Conservation (phyloP, 2,797 vertebrate species). For the Syncerus caffer region DNA sequence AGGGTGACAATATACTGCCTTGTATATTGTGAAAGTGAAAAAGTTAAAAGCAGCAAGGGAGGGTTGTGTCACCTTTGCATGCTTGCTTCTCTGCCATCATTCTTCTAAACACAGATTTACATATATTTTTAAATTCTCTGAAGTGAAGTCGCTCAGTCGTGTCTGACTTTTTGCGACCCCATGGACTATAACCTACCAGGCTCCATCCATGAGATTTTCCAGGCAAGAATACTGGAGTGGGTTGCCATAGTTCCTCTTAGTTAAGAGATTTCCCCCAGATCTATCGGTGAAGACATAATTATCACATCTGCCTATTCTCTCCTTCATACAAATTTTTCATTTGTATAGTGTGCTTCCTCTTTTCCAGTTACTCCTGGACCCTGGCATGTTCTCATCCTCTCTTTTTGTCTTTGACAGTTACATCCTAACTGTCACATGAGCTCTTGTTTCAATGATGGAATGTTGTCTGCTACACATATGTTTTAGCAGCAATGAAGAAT, state of each 20-base stretch:
- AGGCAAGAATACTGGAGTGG: too few species aligned
- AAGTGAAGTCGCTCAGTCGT: too few species aligned
- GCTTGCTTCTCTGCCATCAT: background rate
- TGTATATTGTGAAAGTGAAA: too few species aligned
- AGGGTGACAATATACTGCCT: too few species aligned
- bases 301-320: background rate
- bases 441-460: background rate
- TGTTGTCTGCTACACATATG: background rate
- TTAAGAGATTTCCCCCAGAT: background rate
- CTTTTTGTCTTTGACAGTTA: too few species aligned
- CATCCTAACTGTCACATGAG: background rate
- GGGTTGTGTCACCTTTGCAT: fast-evolving
- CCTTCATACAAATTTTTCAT: background rate
- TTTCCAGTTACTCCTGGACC: background rate
- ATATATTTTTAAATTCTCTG: background rate
- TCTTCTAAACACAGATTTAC: background rate
- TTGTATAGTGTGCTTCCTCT: background rate
- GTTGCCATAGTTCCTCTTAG: background rate
- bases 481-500: background rate
- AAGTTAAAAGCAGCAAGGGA: background rate
- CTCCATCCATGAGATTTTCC: too few species aligned
- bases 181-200: too few species aligned
- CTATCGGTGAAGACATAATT: background rate
- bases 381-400: background rate
- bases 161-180: too few species aligned